These are phyloP conservation scores for Odontomyia ornata DNA, from an alignment of 2,888 invertebrate genomes.

Conservation along the genomic window DNA sequence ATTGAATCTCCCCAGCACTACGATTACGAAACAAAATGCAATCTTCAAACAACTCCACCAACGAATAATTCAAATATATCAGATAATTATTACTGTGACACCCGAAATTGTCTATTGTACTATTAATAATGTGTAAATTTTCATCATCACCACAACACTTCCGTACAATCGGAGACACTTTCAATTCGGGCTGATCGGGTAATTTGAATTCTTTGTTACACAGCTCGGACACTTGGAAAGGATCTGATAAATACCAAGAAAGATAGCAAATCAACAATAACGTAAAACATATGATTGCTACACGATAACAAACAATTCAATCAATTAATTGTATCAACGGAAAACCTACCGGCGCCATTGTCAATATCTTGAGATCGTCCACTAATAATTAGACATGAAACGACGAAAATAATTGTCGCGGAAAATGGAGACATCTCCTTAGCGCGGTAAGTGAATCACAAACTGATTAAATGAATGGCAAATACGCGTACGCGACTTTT, in stretches of 20 bases:
- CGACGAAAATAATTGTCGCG: neutral
- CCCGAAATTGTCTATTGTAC: neutral
- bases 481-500: neutral
- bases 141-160: constrained; percentile 31
- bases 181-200: constrained; percentile 1
- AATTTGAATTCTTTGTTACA: constrained; percentile 13
- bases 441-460: neutral
- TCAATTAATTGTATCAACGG: too few relatives aligned
- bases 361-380: neutral
- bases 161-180: neutral
- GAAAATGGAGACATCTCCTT: neutral
- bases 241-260: neutral
- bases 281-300: too few relatives aligned
- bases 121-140: constrained; percentile 13
- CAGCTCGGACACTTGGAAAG: neutral
- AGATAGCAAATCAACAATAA: neutral
- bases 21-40: constrained; percentile 29
- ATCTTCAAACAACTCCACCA: constrained; percentile 28
- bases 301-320: too few relatives aligned
- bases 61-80: constrained; percentile 4
- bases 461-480: constrained; percentile 5
- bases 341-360: neutral
- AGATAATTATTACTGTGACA: constrained; percentile 16
- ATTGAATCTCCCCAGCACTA: neutral
- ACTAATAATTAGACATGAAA: neutral